Evolutionary conservation across 2,888 invertebrate species (phyloP), one percentile per base, ranked within the genome.

Genomic region (Metalampra italica): DNA sequence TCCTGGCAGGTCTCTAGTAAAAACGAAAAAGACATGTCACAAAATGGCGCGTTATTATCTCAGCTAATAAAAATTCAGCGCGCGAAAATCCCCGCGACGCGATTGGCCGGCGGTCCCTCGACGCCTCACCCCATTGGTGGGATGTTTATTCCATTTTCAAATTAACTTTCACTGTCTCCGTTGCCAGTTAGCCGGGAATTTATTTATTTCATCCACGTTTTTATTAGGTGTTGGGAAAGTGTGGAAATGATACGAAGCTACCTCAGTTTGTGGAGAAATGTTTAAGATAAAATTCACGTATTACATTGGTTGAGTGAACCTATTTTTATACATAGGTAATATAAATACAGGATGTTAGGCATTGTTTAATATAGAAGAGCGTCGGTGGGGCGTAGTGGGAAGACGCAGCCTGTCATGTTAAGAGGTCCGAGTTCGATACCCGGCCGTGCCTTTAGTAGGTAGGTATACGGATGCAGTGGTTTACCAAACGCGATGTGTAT

Each of bases 21-120:
- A 79, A 78, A 78, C 73, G 74, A 75, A 82, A 82, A 81, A 78
- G 76, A 80, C 70, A 75, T 78, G 81, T 80, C 78, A 71, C 85
- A 84, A 86, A 85, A 87, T 87, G 88, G 84, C 84, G 82, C 73
- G 77, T 84, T 87, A 87, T 87, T 87, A 87, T 87, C 85, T 77
- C 54, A 64, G 80, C 85, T 88, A 89, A 89, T 89, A 89, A 88
- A 89, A 88, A 89, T 88, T 87, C 88, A 83, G 83, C 85, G 86
- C 88, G 88, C 88, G 88, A 85, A 89, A 86, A 85, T 82, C 78
- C 72, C 66, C 54, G 66, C 67, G 62, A 61, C 58, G 64, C 67
- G 68, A 87, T 88, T 88, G 86, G 88, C 55, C 71, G 71, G 52
- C 66, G 65, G 71, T 75, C 80, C 86, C 83, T 63, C 62, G 78